Base-by-base conservation (phyloP, 2,888 invertebrate species). In the Torymus aiolomorphi region DNA sequence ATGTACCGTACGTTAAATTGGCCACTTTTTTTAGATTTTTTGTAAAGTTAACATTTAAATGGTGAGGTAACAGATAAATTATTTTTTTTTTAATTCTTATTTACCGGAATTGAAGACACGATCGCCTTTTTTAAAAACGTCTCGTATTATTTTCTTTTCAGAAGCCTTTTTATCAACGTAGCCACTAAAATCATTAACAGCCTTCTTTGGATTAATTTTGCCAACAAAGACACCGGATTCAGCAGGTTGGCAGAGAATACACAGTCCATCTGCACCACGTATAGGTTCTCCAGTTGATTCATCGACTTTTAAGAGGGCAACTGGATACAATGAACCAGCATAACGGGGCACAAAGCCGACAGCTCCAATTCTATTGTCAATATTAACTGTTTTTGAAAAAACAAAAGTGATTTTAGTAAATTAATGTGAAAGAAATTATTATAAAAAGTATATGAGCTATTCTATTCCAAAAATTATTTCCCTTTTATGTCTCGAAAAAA, bases 101-200 rank as follows among this genome's bases (percentile, higher is more conserved):
- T 61, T 11, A 91, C 91, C 94, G 73, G 97, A 96, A 86, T 98
- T 95, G 91, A 99, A 99, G 83, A 95, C 97, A 73, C 93, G 92
- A 91, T 99, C 99, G 56, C 97, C 98, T 83, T 94, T 93, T 80
- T 92, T 91, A 91, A 98, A 97, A 16, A 97, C 97, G 90, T 97
- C 93, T 62, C 92, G 92, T 20, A 96, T 93, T 76, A 97, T 92
- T 91, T 98, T 98, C 91, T 96, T 96, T 88, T 95, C 94, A 62
- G 97, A 96, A 79, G 96, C 97, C 77, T 92, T 93, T 90, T 94
- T 91, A 84, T 93, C 92, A 24, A 93, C 94, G 86, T 96, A 96
- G 13, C 96, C 96, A 84, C 93, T 93, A 86, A 95, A 96, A 70
- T 94, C 93, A 69, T 93, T 91, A 11, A 93, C 88, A 0, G 91